Evolutionary conservation across 2,888 invertebrate species (phyloP).

Genomic region (Heterodera filipjevi): DNA sequence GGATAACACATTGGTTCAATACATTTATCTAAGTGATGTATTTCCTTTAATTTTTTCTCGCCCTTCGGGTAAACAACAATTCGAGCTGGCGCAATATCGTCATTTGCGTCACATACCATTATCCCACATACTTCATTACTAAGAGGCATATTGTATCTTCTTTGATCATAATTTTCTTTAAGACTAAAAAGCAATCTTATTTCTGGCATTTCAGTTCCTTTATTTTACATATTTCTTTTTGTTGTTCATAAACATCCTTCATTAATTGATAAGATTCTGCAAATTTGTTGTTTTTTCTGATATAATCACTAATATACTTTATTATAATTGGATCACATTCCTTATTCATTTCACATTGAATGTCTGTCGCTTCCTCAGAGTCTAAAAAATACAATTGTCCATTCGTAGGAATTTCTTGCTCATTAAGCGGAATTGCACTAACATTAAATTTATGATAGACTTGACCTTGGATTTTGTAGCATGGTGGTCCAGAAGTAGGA

Average conservation of each 20-base stretch:
- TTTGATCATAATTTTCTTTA: conserved; percentile 20
- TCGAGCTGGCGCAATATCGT: conserved; percentile 29
- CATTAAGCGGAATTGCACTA: not conserved
- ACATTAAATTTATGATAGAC: conserved; percentile 22
- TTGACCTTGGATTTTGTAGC: conserved; percentile 36
- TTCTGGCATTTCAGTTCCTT: conserved; percentile 5
- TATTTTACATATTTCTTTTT: not conserved
- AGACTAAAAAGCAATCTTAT: conserved; percentile 6
- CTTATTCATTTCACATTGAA: not conserved
- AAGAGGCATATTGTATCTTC: conserved; percentile 36
- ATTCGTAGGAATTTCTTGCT: not conserved
- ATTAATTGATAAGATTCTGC: conserved; percentile 24
- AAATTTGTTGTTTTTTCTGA: conserved; percentile 26
- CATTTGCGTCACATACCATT: conserved; percentile 24
- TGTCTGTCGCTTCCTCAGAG: not conserved
- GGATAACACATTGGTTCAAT: not conserved
- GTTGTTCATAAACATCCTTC: conserved; percentile 1
- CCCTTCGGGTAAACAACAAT: conserved; percentile 35
- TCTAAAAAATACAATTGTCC: not conserved
- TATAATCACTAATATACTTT: not conserved
- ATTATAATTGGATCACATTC: not conserved
- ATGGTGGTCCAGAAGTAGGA: conserved; percentile 25
- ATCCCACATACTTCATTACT: conserved; percentile 38
- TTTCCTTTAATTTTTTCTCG: conserved; percentile 19
- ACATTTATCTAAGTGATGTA: conserved; percentile 18